Evolutionary conservation across 2,797 vertebrate species (phyloP), one percentile per base, ranked within the genome.

Genomic region (Sciurus vulgaris): DNA sequence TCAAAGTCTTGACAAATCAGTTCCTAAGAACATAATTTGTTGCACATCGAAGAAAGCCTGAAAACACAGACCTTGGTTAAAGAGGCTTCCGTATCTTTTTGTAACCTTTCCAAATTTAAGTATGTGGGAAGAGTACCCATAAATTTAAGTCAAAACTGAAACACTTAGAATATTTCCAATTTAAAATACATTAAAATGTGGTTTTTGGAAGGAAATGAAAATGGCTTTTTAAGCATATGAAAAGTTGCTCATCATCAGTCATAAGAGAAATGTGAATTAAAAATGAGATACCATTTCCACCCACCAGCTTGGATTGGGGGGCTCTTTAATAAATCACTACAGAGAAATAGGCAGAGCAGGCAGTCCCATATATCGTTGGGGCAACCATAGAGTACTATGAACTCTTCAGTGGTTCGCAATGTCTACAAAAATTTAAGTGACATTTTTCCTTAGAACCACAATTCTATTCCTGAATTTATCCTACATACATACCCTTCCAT

Each of bases 151-250:
- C 72, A 38, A 97, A 96, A 93, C 89, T 5, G 24, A 97, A 97
- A 94, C 89, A 92, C 65, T 97, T 69, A 93, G 87, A 95, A 93
- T 63, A 96, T 87, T 61, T 77, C 93, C 33, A 61, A 95, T 94
- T 92, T 95, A 59, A 93, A 97, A 95, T 81, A 97, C 94, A 95
- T 96, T 97, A 96, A 97, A 96, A 92, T 97, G 86, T 88, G 96
- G 96, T 94, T 93, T 97, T 92, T 93, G 77, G 93, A 84, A 97
- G 96, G 96, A 97, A 97, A 97, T 94, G 69, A 93, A 97, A 97
- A 97, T 90, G 92, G 51, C 56, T 97, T 95, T 96, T 95, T 82
- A 97, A 96, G 92, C 87, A 91, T 91, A 92, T 85, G 89, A 96
- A 97, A 97, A 95, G 94, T 96, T 95, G 94, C 79, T 93, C 86